Base-by-base conservation (phyloP, 2,888 invertebrate genomes). In the Theretra japonica region DNA sequence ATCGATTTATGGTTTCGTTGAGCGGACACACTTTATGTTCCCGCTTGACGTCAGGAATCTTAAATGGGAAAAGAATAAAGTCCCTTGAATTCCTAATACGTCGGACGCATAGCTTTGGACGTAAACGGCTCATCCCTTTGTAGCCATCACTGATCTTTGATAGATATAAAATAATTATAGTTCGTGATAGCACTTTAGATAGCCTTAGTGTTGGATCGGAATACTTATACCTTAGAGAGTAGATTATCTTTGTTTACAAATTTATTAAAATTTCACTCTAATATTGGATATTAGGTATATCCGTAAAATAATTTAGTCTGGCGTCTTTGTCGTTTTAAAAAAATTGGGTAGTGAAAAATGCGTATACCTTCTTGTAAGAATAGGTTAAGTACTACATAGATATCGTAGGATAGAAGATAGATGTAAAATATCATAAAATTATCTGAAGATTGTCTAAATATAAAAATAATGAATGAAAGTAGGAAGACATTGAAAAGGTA, bases 1-100 rank as follows among this genome's bases (percentile, higher is more conserved):
- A 90, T 92, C 88, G 90, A 90, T 92, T 90, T 90, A 90, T 89
- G 87, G 86, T 86, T 88, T 87, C 81, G 87, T 86, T 83, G 81
- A 82, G 82, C 84, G 86, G 87, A 88, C 86, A 80, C 86, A 89
- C 87, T 89, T 90, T 91, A 86, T 88, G 83, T 87, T 82, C 74
- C 77, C 75, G 82, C 77, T 90, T 92, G 92, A 91, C 93, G 92
- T 91, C 89, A 92, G 79, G 86, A 88, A 90, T 90, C 82, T 84
- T 82, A 86, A 90, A 89, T 84, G 83, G 76, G 79, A 80, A 80
- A 82, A 81, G 79, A 83, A 86, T 83, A 82, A 82, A 82, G 77
- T 83, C 80, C 80, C 77, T 79, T 83, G 77, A 82, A 84, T 82
- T 77, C 19, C n/a, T 65, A 56, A 30, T 57, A 28, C n/a, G 53